Evolutionary conservation across 2,888 invertebrate species (phyloP).

Genomic region (Torymus texanus): DNA sequence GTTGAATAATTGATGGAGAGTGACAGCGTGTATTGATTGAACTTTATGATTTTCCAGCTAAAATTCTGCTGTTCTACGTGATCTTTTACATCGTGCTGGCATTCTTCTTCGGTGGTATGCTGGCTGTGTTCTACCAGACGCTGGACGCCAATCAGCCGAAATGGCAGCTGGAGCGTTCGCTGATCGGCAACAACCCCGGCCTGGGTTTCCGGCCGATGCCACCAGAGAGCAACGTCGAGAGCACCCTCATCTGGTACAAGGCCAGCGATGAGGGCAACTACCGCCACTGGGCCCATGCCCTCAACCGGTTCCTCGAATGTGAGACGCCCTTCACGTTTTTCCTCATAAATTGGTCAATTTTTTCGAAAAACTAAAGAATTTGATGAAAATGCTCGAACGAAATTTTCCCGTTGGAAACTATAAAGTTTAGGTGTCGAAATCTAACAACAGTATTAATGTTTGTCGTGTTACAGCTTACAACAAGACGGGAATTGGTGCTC

Average conservation of each 20-base stretch:
- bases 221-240: conserved; percentile 92
- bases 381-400: too few relatives aligned
- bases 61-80: conserved; percentile 96
- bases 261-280: conserved; percentile 86
- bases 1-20: too few relatives aligned
- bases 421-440: too few relatives aligned
- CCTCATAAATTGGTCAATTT: too few relatives aligned
- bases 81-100: conserved; percentile 95
- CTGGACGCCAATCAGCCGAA: conserved; percentile 90
- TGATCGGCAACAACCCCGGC: conserved; percentile 97
- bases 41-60: conserved; percentile 80
- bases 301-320: conserved; percentile 87
- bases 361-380: too few relatives aligned
- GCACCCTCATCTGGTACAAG: conserved; percentile 97
- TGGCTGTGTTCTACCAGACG: conserved; percentile 96
- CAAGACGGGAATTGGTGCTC: conserved; percentile 61
- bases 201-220: conserved; percentile 98
- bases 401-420: too few relatives aligned
- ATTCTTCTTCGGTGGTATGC: conserved; percentile 95
- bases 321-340: conserved; percentile 58
- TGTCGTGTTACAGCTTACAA: conserved; percentile 69
- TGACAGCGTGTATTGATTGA: too few relatives aligned
- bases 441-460: too few relatives aligned
- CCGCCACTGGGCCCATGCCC: conserved; percentile 86
- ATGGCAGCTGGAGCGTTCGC: conserved; percentile 90